Evolutionary conservation across 2,888 invertebrate genomes (phyloP), one percentile per base, ranked within the genome.

Genomic region (Steinernema hermaphroditum): DNA sequence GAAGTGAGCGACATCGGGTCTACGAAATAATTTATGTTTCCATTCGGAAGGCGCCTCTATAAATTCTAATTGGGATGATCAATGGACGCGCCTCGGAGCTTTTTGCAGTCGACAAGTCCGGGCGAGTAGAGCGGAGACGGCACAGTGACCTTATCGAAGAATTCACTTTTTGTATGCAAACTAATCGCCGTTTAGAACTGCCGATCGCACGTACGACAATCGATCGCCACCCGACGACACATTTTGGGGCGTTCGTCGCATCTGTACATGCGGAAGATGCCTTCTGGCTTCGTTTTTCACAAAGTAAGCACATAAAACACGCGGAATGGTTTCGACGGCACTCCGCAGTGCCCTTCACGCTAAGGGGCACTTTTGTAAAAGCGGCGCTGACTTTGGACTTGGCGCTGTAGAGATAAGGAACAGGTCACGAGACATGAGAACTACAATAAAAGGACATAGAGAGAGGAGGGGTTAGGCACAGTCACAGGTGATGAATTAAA

Each of bases 101-200:
- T 54, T 54, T 54, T 54, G 54, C 54, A 16, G 54, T 22, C 24
- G 16, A 24, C 27, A 27, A 46, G 9, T 46, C 46, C 22, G 16
- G 54, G 6, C 24, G 27, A 54, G 54, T 54, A 14, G 54, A 24
- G 54, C 54, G 19, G 49, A 49, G 49, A 49, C 54, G 27, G 54
- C 22, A 27, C 54, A 54, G 24, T 24, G 54, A 27, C 54, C 54
- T 54, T 54, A 54, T 54, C 54, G 54, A 54, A 24, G 54, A 54
- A 54, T 46, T 46, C 46, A 22, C 54, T 54, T 54, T 54, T 54
- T 54, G 54, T 27, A 54, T 54, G 54, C 54, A 54, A 54, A 54
- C n/a, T 54, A 54, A 54, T 54, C 54, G 54, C 54, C 54, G 54
- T 22, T 54, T 9, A 24, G 54, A 54, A 9, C 54, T 54, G 27